Conservation (phyloP, 1,140 invertebrate genomes). For the Lasaia peninsularis region DNA sequence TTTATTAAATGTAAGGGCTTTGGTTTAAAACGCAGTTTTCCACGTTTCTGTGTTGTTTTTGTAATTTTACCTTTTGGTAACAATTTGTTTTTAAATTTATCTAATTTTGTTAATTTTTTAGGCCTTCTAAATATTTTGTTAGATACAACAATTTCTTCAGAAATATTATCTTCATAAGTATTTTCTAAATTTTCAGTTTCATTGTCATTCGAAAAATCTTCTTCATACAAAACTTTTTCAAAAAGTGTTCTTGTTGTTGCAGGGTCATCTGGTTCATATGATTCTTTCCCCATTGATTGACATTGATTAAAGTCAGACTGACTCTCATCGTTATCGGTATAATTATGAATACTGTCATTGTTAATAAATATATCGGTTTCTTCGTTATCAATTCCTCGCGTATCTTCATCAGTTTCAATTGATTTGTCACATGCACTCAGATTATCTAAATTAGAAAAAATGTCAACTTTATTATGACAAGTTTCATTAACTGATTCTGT, state of each 20-base stretch:
- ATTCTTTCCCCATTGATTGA: not conserved
- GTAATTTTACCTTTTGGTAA: conserved; percentile 53
- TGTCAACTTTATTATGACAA: conserved; percentile 1
- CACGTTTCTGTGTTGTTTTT: conserved; percentile 21
- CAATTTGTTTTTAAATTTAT: conserved; percentile 45
- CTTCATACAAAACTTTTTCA: conserved; percentile 7
- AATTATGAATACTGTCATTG: conserved; percentile 5
- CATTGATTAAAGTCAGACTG: not conserved
- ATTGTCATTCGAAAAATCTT: conserved; percentile 15
- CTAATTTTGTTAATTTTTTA: conserved; percentile 48
- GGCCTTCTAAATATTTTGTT: conserved; percentile 20
- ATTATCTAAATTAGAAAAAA: not conserved
- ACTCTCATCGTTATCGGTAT: conserved; percentile 2
- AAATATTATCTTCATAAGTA: not conserved
- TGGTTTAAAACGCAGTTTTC: conserved; percentile 28
- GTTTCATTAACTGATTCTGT: conserved; percentile 27
- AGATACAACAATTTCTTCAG: not conserved
- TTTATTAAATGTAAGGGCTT: conserved; percentile 21
- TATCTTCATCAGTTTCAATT: not conserved
- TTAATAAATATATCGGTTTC: conserved; percentile 15
- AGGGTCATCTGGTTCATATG: not conserved
- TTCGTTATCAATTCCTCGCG: conserved; percentile 20
- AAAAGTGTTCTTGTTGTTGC: not conserved
- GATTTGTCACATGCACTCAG: not conserved
- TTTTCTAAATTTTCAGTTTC: conserved; percentile 16